phyloP scores from a whole-genome alignment of 2,888 invertebrate species.

The Gisinianus flammeolus region DNA sequence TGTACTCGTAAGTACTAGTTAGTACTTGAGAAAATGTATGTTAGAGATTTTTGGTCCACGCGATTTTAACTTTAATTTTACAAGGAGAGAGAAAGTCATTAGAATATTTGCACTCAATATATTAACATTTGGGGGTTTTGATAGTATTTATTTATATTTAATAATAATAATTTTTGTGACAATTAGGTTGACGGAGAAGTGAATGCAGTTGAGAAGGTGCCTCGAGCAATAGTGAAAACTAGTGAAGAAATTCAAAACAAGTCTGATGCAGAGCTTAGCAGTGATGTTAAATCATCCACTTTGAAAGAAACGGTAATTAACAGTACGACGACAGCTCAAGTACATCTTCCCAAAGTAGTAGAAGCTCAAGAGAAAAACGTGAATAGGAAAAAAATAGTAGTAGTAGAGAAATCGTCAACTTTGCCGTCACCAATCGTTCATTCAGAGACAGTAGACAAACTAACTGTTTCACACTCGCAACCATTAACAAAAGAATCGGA shows the following conservation, averaged over 20 bases:
- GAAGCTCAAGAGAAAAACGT: background rate
- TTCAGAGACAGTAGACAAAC: background rate
- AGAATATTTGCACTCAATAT: too few species aligned
- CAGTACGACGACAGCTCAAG: background rate
- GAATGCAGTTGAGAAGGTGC: background rate
- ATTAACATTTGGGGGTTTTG: too few species aligned
- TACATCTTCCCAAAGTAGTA: slow-evolving; percentile 7
- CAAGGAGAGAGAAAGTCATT: too few species aligned
- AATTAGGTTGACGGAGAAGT: background rate
- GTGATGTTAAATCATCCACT: background rate
- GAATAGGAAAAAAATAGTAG: background rate
- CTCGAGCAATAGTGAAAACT: background rate
- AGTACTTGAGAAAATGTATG: too few species aligned
- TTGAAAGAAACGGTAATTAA: background rate
- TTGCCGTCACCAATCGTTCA: slow-evolving; percentile 6
- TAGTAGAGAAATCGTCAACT: background rate
- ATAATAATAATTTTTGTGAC: too few species aligned
- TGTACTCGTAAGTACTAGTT: too few species aligned
- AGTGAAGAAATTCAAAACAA: background rate
- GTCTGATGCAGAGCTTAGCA: background rate
- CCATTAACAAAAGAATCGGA: background rate
- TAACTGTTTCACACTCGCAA: background rate
- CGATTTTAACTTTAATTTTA: too few species aligned
- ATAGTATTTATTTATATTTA: too few species aligned
- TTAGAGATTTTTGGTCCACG: too few species aligned